A percentile compares a stretch with the other conserved stretches of the same genome.
phyloP scores from a whole-genome alignment of 2,888 invertebrate genomes.

The Callyntrura guangdongensis region DNA sequence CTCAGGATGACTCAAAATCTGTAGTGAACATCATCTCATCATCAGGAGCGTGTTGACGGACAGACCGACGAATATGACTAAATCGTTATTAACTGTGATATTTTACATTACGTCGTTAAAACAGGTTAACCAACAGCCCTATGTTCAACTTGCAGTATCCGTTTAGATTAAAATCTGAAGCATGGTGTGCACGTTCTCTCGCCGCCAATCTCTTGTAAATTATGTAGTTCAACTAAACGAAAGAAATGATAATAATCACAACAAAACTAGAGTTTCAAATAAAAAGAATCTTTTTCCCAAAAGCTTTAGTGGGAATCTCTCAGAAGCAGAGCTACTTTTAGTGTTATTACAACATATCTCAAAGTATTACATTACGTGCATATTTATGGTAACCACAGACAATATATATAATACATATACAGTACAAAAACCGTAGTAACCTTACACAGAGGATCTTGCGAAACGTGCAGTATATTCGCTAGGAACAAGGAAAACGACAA shows the following conservation, averaged over 20 bases:
- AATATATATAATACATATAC: background rate
- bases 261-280: conserved; percentile 40
- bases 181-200: background rate
- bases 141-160: background rate
- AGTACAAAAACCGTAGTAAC: too few species aligned
- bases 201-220: background rate
- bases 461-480: background rate
- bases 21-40: too few species aligned
- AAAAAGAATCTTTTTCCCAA: conserved; percentile 15
- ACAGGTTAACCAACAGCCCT: background rate
- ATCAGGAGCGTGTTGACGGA: too few species aligned
- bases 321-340: conserved; percentile 12
- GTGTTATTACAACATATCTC: background rate
- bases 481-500: background rate
- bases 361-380: background rate
- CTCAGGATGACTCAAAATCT: too few species aligned
- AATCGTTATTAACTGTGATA: too few species aligned
- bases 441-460: background rate
- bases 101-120: too few species aligned
- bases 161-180: background rate
- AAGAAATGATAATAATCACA: conserved; percentile 28
- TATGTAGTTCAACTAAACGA: conserved; percentile 31
- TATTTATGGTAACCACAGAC: background rate
- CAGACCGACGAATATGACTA: too few species aligned
- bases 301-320: background rate